phyloP scores from a whole-genome alignment of 2,797 vertebrate genomes.

The Alectoris magna region DNA sequence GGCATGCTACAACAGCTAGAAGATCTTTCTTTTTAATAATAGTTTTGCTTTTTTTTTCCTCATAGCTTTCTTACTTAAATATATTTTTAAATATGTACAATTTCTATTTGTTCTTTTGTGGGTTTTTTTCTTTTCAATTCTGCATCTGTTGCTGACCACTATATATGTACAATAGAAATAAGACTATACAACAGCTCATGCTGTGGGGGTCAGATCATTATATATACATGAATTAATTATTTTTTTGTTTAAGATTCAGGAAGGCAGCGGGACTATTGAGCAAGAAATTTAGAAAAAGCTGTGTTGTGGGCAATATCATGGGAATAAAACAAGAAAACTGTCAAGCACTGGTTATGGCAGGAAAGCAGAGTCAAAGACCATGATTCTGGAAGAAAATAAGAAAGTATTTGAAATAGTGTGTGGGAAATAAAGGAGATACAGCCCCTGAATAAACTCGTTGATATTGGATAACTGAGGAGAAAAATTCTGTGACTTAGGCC shows the following conservation, averaged over 20 bases:
- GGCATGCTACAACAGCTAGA: background rate
- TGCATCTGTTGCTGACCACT: background rate
- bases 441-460: background rate
- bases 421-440: background rate
- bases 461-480: background rate
- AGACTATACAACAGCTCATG: background rate
- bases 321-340: background rate
- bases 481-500: background rate
- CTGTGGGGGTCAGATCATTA: background rate
- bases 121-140: background rate
- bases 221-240: background rate
- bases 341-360: background rate
- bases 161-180: background rate
- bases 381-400: background rate
- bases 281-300: background rate
- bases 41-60: too few species aligned
- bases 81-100: background rate
- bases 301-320: background rate
- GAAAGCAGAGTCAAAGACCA: background rate
- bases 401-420: background rate
- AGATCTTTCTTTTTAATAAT: background rate
- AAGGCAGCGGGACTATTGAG: background rate
- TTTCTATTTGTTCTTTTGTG: background rate
- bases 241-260: background rate
- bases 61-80: background rate